These are phyloP conservation scores for Gonatopus flavifemur DNA, from an alignment of 1,140 invertebrate species.

Conservation along the genomic window DNA sequence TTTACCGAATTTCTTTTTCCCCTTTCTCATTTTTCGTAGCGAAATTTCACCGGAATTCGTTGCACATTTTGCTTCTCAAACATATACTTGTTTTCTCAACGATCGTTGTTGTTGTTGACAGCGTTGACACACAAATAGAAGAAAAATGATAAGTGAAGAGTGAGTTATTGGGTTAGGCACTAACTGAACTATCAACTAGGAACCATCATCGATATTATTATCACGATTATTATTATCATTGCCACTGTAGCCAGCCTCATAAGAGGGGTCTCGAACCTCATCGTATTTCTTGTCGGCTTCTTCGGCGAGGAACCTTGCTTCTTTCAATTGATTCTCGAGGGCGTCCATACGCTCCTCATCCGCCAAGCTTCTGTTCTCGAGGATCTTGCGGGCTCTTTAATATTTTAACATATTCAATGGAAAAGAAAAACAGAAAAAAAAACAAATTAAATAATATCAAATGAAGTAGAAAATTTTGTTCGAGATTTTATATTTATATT, in stretches of 20 bases:
- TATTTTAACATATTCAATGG: constrained; percentile 12
- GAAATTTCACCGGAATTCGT: too few relatives aligned
- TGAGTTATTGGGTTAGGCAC: constrained; percentile 48
- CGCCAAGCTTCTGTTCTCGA: constrained; percentile 98
- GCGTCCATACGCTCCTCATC: constrained; percentile 99
- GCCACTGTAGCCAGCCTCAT: constrained; percentile 48
- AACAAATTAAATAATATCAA: constrained; percentile 2
- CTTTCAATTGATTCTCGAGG: constrained; percentile 98
- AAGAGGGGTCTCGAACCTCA: constrained; percentile 79
- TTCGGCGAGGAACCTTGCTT: constrained; percentile 98
- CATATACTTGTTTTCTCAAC: too few relatives aligned
- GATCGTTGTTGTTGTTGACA: too few relatives aligned
- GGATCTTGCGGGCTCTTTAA: constrained; percentile 95
- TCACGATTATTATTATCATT: constrained; percentile 35
- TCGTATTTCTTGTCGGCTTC: constrained; percentile 99
- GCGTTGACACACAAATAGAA: constrained; percentile 32
- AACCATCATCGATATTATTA: constrained; percentile 48
- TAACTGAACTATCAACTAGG: constrained; percentile 55
- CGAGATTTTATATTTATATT: neutral
- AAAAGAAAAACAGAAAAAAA: constrained; percentile 16
- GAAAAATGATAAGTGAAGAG: constrained; percentile 19
- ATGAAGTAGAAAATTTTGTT: neutral
- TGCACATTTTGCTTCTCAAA: too few relatives aligned
- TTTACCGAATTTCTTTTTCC: too few relatives aligned
- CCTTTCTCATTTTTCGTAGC: too few relatives aligned